Conservation (phyloP, 2,888 invertebrate genomes). For the Himalopsyche japonica region DNA sequence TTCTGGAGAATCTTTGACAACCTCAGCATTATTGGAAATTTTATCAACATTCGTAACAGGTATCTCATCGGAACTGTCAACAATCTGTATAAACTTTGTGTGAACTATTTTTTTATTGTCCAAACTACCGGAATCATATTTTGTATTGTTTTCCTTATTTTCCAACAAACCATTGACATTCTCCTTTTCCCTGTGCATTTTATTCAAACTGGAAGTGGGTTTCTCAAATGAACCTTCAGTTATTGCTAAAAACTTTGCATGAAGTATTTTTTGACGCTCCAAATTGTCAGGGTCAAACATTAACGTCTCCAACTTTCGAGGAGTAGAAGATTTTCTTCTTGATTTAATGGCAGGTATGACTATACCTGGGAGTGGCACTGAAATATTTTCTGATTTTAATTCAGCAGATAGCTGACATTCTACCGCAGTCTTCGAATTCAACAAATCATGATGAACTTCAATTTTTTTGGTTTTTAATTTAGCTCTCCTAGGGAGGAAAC, state of each 20-base stretch:
- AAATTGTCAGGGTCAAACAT: not conserved
- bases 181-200: not conserved
- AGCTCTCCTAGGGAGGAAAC: not conserved
- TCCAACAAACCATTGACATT: not conserved
- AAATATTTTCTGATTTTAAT: not conserved
- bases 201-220: not conserved
- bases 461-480: not conserved
- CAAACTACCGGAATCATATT: no score
- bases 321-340: constrained; percentile 57
- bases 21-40: no score
- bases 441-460: not conserved
- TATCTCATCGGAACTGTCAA: no score
- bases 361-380: not conserved
- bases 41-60: no score
- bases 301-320: constrained; percentile 49
- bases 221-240: not conserved
- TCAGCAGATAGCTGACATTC: not conserved
- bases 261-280: constrained; percentile 39
- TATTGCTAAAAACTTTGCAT: constrained; percentile 46
- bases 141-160: no score
- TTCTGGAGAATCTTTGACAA: no score
- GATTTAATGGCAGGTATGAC: constrained; percentile 46
- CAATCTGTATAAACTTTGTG: no score
- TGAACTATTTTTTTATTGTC: no score
- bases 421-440: not conserved